Conservation (phyloP, 2,113 vertebrate genomes). For the Etia nguti region DNA sequence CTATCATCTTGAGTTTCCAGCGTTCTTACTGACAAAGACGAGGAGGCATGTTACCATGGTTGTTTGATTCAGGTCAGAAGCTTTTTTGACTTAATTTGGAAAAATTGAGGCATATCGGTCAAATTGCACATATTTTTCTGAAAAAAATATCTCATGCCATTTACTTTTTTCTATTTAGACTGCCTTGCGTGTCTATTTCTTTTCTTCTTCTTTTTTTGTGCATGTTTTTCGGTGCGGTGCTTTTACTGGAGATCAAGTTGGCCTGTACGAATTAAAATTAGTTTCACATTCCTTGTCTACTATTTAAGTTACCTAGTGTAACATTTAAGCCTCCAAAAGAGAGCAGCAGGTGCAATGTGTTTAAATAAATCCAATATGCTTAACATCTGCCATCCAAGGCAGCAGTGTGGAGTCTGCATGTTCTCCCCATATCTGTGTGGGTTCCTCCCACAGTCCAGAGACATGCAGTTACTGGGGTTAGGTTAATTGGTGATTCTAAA, state of each 20-base stretch:
- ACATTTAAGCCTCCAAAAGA: not conserved
- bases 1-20: not conserved
- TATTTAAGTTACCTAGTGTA: not conserved
- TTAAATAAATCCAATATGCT: not conserved
- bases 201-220: not conserved
- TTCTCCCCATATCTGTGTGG: too few relatives aligned
- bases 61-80: not conserved
- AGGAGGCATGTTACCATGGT: not conserved
- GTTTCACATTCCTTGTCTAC: not conserved
- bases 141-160: not conserved
- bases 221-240: not conserved
- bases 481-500: too few relatives aligned
- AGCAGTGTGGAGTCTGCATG: too few relatives aligned
- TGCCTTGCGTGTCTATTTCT: not conserved
- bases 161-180: not conserved
- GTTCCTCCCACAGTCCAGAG: too few relatives aligned
- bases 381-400: not conserved
- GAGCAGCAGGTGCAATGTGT: not conserved
- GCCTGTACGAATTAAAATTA: not conserved
- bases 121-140: not conserved
- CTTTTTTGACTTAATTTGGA: not conserved
- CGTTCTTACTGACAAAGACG: not conserved
- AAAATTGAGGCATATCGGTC: not conserved
- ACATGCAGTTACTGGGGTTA: too few relatives aligned
- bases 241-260: not conserved